Evolutionary conservation across 30 jellyfish, hydroid and myxozoan genomes (phyloP), one percentile per base, ranked within the genome.

Genomic region (Phacellophora camtschatica): DNA sequence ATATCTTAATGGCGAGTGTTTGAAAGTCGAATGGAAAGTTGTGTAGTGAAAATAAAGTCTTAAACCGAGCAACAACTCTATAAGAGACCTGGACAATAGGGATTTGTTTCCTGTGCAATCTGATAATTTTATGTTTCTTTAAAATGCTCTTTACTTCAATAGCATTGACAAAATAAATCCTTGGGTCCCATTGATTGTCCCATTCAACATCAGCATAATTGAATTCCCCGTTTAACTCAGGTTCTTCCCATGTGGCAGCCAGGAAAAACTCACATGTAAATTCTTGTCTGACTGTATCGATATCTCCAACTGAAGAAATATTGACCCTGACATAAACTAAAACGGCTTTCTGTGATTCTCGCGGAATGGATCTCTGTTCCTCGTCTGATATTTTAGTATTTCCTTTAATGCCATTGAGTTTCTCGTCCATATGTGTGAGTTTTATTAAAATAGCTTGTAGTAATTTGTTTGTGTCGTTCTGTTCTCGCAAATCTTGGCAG

Each of bases 161-260:
- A 3, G 97, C 97, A 56, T 89, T 89, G 15, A 82, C 90, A 35
- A 89, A 89, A 83, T 89, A 89, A 4, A 89, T 68, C 43, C 97
- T 66, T 22, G 97, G 97, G 58, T 89, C 92, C 97, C 97, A 89
- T 74, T 73, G 78, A 22, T 65, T 51, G 37, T 57, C 83, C 97
- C 97, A 89, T 34, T 76, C 81, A 7, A 89, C 83, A 5, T 54
- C 85, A 31, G 75, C 15, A 5, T 74, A 67, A 22, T 48, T 50
- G 19, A n/a, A 64, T 32, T 65, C 53, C 20, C 94, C 95, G 23
- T 58, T 32, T 19, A 61, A 85, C 23, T 69, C 79, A 3, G 88
- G 90, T 80, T 89, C 97, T 41, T 82, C 90, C 97, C 97, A 89
- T n/a, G 90, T 89, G 32, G 97, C 97, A 16, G 97, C 90, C 49